A percentile compares a stretch with the other conserved stretches of the same genome.
phyloP scores from a whole-genome alignment of 2,113 vertebrate genomes.

The Anolis carolinensis region DNA sequence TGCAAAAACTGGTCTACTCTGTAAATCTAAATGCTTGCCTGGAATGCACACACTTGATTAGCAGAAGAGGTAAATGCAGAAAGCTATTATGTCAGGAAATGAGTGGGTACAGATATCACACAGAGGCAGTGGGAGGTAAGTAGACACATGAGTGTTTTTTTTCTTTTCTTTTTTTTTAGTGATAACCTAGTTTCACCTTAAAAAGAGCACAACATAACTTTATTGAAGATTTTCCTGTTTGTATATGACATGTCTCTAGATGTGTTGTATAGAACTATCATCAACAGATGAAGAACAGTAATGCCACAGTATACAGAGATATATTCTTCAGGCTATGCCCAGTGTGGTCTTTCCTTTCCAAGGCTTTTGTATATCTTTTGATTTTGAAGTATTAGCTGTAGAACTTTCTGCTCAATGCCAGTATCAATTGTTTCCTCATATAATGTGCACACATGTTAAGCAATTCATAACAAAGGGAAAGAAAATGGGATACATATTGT shows the following conservation, averaged over 20 bases:
- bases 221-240: not conserved
- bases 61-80: not conserved
- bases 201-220: not conserved
- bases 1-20: not conserved
- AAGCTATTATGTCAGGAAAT: not conserved
- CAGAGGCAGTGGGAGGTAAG: not conserved
- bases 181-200: not conserved
- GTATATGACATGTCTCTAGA: not conserved
- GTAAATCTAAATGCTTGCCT: not conserved
- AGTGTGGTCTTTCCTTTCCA: conserved; percentile 27
- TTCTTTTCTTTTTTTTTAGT: too few relatives aligned
- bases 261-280: not conserved
- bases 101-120: not conserved
- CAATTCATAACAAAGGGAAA: conserved; percentile 16
- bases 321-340: not conserved
- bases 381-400: conserved; percentile 21
- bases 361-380: not conserved
- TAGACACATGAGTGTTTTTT: not conserved
- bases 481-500: not conserved
- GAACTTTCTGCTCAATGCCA: not conserved
- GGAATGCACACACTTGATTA: not conserved
- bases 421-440: conserved; percentile 30
- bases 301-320: conserved; percentile 30
- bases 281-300: conserved; percentile 26
- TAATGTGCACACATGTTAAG: conserved; percentile 19